Conservation (phyloP, 2,888 invertebrate species). For the Papilio demoleus region DNA sequence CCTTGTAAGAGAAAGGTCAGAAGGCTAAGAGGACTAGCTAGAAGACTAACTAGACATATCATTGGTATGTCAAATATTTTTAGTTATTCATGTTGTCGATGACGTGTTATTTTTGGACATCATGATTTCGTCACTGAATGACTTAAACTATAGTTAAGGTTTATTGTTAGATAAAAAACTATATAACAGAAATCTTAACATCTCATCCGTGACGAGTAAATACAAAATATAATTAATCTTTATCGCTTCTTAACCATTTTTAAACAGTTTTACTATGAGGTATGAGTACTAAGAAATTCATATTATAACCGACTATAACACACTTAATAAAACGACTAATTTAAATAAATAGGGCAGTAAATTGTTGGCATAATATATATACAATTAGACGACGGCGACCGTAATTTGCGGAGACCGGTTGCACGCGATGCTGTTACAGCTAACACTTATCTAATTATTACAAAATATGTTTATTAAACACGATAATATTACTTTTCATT, state of each 20-base stretch:
- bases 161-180: no score
- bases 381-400: slow-evolving; percentile 1
- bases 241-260: no score
- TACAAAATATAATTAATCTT: no score
- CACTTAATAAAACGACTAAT: slow-evolving; percentile 7
- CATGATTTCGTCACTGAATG: background rate
- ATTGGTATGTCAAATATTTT: slow-evolving; percentile 51
- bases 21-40: no score
- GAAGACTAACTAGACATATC: no score
- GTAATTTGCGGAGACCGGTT: slow-evolving; percentile 8
- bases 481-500: background rate
- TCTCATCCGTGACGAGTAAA: no score
- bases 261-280: background rate
- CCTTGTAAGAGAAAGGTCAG: no score
- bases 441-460: background rate
- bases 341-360: slow-evolving; percentile 18
- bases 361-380: slow-evolving; percentile 1
- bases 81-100: slow-evolving; percentile 37
- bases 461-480: background rate
- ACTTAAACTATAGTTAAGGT: no score
- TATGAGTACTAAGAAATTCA: background rate
- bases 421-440: slow-evolving; percentile 9
- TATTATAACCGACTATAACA: background rate
- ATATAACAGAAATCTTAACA: no score
- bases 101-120: background rate